phyloP scores from a whole-genome alignment of 2,888 invertebrate species.

The Synanthedon formicaeformis region DNA sequence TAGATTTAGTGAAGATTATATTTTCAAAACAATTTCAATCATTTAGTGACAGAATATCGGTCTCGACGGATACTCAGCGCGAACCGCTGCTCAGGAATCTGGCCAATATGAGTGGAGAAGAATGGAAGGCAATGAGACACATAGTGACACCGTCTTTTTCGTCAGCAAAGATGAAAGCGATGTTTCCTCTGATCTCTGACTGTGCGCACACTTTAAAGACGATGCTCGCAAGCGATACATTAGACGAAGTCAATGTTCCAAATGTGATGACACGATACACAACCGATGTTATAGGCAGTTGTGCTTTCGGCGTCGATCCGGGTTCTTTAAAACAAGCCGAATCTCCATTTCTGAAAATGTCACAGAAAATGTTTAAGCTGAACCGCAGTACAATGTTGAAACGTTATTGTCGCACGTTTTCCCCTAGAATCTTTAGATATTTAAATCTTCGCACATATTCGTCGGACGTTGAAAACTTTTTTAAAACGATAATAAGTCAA shows the following conservation, averaged over 20 bases:
- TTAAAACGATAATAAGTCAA: slow-evolving; percentile 49
- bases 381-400: slow-evolving; percentile 45
- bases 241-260: slow-evolving; percentile 43
- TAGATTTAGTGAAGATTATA: slow-evolving; percentile 48
- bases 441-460: slow-evolving; percentile 56
- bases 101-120: slow-evolving; percentile 58
- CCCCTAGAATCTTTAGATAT: slow-evolving; percentile 49
- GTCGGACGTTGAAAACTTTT: slow-evolving; percentile 49
- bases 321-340: slow-evolving; percentile 44
- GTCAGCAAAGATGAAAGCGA: slow-evolving; percentile 62
- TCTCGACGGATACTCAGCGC: slow-evolving; percentile 50
- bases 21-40: slow-evolving; percentile 43
- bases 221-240: slow-evolving; percentile 26
- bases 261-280: slow-evolving; percentile 51
- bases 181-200: slow-evolving; percentile 56
- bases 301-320: slow-evolving; percentile 59
- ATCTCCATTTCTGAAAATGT: slow-evolving; percentile 57
- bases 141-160: slow-evolving; percentile 62
- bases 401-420: slow-evolving; percentile 54
- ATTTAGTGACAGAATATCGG: slow-evolving; percentile 55
- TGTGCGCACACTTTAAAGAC: slow-evolving; percentile 44
- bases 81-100: slow-evolving; percentile 57
- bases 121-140: slow-evolving; percentile 60
- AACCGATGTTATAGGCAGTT: slow-evolving; percentile 61
- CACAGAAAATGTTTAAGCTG: slow-evolving; percentile 56